These are phyloP conservation scores for Oreotrochilus melanogaster DNA, from an alignment of 2,113 vertebrate species.

Conservation along the genomic window DNA sequence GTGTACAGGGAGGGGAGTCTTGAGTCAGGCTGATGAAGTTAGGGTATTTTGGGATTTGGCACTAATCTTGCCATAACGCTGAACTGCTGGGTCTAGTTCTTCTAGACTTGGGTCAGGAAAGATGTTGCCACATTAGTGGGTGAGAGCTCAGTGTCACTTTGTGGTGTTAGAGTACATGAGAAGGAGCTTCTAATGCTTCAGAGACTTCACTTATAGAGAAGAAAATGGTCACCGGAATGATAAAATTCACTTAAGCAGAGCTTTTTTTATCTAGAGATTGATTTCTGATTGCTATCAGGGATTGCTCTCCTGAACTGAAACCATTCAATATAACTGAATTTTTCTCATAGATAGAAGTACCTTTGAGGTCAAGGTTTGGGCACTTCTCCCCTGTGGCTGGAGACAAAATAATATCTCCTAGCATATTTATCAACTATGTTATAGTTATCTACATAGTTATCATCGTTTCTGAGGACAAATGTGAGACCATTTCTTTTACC, in stretches of 20 bases:
- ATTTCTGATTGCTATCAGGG: neutral
- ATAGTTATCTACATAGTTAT: neutral
- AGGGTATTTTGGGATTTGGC: neutral
- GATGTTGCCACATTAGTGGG: neutral
- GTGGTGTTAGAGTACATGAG: neutral
- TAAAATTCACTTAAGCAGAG: neutral
- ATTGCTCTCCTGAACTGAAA: constrained; percentile 4
- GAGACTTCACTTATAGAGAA: neutral
- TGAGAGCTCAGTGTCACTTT: neutral
- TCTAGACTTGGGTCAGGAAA: neutral
- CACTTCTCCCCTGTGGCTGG: neutral
- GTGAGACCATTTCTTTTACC: neutral
- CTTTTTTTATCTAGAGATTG: neutral
- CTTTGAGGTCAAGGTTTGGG: neutral
- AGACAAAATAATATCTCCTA: neutral
- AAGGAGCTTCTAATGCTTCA: neutral
- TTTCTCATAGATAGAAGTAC: neutral
- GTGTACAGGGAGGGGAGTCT: neutral
- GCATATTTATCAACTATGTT: neutral
- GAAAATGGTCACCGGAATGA: neutral
- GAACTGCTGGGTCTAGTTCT: neutral
- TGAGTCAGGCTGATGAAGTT: neutral
- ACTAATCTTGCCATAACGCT: neutral
- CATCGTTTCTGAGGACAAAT: neutral
- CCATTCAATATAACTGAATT: neutral